phyloP scores from a whole-genome alignment of 2,113 vertebrate genomes.

The Camelus dromedarius region DNA sequence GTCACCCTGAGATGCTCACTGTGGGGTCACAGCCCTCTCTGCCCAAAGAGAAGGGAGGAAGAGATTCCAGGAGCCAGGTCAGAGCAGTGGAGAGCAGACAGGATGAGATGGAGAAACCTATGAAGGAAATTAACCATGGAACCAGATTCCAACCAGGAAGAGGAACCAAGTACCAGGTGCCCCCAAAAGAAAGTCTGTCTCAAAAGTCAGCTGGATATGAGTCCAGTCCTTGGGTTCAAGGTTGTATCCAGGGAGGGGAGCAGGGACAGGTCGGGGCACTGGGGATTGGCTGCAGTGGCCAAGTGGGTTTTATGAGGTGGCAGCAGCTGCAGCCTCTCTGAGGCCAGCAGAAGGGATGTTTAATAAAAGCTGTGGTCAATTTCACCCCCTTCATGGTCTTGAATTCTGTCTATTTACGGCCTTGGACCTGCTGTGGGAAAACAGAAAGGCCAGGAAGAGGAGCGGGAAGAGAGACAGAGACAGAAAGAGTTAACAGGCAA shows the following conservation, averaged over 20 bases:
- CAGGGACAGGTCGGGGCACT: rapidly evolving
- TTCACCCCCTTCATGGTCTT: not conserved
- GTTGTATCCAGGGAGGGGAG: not conserved
- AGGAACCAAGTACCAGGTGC: not conserved
- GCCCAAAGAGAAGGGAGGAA: not conserved
- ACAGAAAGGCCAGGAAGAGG: not conserved
- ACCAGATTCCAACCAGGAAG: not conserved
- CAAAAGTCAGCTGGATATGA: not conserved
- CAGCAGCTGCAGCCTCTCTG: not conserved
- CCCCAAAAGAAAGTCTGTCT: not conserved
- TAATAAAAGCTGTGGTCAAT: slow-evolving; percentile 10
- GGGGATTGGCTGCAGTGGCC: not conserved
- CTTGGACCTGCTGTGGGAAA: not conserved
- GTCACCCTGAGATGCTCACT: not conserved
- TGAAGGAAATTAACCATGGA: not conserved
- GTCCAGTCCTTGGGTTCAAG: not conserved
- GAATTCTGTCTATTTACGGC: not conserved
- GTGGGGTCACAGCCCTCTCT: not conserved
- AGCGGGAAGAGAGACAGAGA: not conserved
- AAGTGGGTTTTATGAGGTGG: not conserved
- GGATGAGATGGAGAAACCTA: not conserved
- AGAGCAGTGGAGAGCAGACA: not conserved
- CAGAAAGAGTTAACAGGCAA: slow-evolving; percentile 62
- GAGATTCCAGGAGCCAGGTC: not conserved
- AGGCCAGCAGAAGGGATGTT: not conserved